These are phyloP conservation scores for Tholera decimalis DNA, from an alignment of 2,888 invertebrate genomes.

Conservation along the genomic window DNA sequence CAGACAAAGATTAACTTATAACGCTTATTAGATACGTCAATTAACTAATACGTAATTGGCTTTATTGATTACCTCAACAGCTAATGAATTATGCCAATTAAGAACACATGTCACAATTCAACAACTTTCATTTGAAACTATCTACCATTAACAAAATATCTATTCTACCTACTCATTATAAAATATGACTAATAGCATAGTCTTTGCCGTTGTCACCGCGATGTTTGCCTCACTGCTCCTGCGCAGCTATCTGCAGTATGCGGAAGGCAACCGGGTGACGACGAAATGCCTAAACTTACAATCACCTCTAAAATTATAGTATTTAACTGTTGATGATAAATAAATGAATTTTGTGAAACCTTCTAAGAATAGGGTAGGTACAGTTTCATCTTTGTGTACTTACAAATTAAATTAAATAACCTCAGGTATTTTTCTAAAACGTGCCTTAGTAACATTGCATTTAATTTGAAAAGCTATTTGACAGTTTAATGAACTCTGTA, in stretches of 20 bases:
- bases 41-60: background rate
- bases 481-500: constrained; percentile 6
- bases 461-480: constrained; percentile 28
- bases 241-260: constrained; percentile 79
- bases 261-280: constrained; percentile 74
- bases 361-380: constrained; percentile 52
- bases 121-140: constrained; percentile 1
- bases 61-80: background rate
- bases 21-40: background rate
- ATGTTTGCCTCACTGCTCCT: constrained; percentile 70
- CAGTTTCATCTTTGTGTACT: constrained; percentile 30
- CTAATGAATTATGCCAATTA: background rate
- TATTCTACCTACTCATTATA: constrained; percentile 27
- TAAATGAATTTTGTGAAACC: constrained; percentile 53
- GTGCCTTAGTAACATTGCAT: constrained; percentile 34
- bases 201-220: constrained; percentile 64
- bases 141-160: constrained; percentile 3
- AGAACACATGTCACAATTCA: background rate
- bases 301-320: constrained; percentile 66
- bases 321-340: constrained; percentile 52
- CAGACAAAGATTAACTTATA: background rate
- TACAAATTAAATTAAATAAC: constrained; percentile 50
- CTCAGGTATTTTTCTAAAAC: constrained; percentile 48
- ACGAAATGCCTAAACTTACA: constrained; percentile 62
- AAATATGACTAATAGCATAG: constrained; percentile 51